phyloP scores from a whole-genome alignment of 1,140 invertebrate species.

The Papilio helenus region DNA sequence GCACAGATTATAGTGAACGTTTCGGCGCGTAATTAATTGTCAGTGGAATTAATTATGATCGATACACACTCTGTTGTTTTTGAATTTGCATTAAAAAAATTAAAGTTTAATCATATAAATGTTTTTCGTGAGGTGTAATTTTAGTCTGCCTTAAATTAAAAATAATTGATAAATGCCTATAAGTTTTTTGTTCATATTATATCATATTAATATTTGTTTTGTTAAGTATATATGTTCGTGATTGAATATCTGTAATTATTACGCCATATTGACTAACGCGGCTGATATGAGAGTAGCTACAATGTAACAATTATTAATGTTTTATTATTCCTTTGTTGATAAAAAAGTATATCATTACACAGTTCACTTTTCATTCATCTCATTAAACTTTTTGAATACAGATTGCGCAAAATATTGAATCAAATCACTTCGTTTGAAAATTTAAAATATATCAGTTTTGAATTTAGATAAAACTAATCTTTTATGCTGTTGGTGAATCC shows the following conservation, averaged over 20 bases:
- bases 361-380: no score
- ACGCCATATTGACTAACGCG: neutral
- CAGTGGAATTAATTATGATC: conserved; percentile 2
- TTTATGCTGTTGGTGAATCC: neutral
- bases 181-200: neutral
- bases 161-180: neutral
- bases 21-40: neutral
- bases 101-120: neutral
- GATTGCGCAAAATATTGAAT: no score
- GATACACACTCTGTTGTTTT: neutral
- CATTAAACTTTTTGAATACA: no score
- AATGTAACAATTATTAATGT: neutral
- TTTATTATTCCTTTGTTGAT: neutral
- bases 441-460: no score
- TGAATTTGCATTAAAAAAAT: neutral
- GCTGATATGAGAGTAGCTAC: neutral
- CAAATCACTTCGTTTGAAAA: no score
- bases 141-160: neutral
- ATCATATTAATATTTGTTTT: neutral
- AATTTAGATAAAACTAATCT: no score
- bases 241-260: neutral
- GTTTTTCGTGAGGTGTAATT: neutral
- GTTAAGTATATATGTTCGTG: neutral
- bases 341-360: no score
- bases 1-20: conserved; percentile 3